Base-by-base conservation (phyloP, 1,140 invertebrate genomes). In the Leptopilina clavipes region DNA sequence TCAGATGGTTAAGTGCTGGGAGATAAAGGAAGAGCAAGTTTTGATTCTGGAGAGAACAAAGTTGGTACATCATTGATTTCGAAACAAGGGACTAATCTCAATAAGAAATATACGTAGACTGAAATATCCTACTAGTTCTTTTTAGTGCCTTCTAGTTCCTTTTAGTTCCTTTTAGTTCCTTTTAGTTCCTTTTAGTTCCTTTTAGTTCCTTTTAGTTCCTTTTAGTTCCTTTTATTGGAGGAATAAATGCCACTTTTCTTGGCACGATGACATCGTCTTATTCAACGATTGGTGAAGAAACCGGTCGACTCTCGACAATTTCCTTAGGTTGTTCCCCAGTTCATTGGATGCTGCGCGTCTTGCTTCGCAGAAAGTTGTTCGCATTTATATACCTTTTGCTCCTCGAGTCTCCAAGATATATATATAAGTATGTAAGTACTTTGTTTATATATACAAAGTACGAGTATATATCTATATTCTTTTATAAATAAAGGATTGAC, bases 331-430 rank as follows among this genome's bases (percentile, higher is more conserved):
- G 56, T 22, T 65, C 56, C 56, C 56, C 56, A 65, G 56, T 65
- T 65, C 56, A 65, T 65, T 65, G 56, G 25, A 65, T 65, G 56
- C 56, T 65, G 56, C 56, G 56, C 56, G 56, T 11, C 56, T 65
- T 65, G 56, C 56, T 77, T 75, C 72, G 73, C 71, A 71, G 74
- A 76, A 76, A 72, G 14, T 12, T 72, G 71, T 76, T 43, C 25
- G 25, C 17, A 31, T 71, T 52, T 52, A n/a, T n/a, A n/a, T n/a
- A 18, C 22, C 22, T 52, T 71, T 45, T 43, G n/a, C 70, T 37
- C 56, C 12, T 65, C 22, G 22, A 31, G 22, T 65, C 22, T 65
- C 22, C 56, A 65, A 65, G 22, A 65, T 37, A 31, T 31, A 19
- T 59, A 59, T 59, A 59, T 59, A n/a, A n/a, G n/a, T n/a, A n/a